A percentile compares a stretch with the other conserved stretches of the same genome.
Evolutionary conservation across 2,113 vertebrate genomes (phyloP).

Genomic region (Synodontis membranacea): DNA sequence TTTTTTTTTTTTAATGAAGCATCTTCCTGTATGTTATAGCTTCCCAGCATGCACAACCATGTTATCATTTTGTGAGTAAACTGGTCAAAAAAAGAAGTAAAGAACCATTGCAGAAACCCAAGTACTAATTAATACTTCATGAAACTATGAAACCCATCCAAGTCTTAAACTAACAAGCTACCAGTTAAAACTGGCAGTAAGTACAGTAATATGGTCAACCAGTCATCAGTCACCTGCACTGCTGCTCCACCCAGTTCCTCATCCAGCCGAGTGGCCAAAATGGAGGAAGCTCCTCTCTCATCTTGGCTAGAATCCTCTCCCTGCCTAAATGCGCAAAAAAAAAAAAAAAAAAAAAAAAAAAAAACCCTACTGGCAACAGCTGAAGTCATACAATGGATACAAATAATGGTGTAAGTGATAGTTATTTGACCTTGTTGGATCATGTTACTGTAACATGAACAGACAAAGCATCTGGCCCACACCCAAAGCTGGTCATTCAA

Average conservation of each 20-base stretch:
- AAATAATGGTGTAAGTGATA: not conserved
- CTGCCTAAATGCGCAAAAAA: conserved; percentile 75
- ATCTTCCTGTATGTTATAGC: not conserved
- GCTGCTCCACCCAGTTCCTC: conserved; percentile 80
- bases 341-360: not conserved
- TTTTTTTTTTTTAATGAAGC: too few species aligned
- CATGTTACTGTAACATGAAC: conserved; percentile 40
- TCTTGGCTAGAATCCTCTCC: conserved; percentile 82
- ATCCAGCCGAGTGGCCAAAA: conserved; percentile 81
- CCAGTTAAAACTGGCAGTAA: not conserved
- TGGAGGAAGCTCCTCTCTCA: conserved; percentile 78
- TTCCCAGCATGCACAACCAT: not conserved
- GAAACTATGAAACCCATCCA: not conserved
- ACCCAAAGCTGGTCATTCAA: not conserved
- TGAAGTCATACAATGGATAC: not conserved
- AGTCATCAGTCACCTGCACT: conserved; percentile 77
- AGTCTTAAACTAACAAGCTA: not conserved
- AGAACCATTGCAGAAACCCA: not conserved
- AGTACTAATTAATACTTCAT: not conserved
- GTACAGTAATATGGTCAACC: not conserved
- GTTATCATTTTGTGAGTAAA: not conserved
- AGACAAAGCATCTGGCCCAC: conserved; percentile 18
- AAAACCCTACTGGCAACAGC: not conserved
- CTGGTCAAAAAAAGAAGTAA: not conserved
- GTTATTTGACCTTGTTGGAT: not conserved